phyloP scores from a whole-genome alignment of 2,113 vertebrate species.

The Scomber scombrus region DNA sequence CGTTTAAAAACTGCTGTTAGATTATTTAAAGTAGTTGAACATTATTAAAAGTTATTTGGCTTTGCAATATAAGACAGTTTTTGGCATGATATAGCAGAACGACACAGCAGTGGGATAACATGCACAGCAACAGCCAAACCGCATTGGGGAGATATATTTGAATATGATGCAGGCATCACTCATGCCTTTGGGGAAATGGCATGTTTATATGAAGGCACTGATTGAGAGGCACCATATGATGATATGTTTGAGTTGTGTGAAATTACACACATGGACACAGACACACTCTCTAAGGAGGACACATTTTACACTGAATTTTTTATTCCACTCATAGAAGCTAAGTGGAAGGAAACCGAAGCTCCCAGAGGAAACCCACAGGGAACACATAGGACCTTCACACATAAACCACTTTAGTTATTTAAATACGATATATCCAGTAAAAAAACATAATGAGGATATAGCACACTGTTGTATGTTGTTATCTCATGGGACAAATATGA shows the following conservation, averaged over 20 bases:
- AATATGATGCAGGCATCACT: background rate
- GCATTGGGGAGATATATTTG: background rate
- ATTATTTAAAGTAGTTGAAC: no score
- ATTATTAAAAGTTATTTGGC: background rate
- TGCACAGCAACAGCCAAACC: background rate
- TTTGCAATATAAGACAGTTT: background rate
- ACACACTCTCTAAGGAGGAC: background rate
- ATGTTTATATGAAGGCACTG: conserved; percentile 28
- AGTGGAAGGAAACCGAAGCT: background rate
- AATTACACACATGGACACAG: background rate
- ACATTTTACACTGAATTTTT: background rate
- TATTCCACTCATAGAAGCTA: background rate
- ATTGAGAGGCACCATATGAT: conserved; percentile 15
- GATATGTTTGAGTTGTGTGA: conserved; percentile 18
- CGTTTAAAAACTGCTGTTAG: no score
- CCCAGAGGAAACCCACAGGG: background rate
- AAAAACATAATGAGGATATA: background rate
- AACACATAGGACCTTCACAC: background rate
- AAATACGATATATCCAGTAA: background rate
- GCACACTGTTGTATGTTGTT: background rate
- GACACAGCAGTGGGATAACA: conserved; percentile 11
- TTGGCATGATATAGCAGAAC: background rate
- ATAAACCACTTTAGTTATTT: background rate
- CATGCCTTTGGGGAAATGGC: conserved; percentile 1
- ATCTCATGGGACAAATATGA: background rate